phyloP scores from a whole-genome alignment of 2,113 vertebrate genomes.

The Chascanopsetta lugubris region DNA sequence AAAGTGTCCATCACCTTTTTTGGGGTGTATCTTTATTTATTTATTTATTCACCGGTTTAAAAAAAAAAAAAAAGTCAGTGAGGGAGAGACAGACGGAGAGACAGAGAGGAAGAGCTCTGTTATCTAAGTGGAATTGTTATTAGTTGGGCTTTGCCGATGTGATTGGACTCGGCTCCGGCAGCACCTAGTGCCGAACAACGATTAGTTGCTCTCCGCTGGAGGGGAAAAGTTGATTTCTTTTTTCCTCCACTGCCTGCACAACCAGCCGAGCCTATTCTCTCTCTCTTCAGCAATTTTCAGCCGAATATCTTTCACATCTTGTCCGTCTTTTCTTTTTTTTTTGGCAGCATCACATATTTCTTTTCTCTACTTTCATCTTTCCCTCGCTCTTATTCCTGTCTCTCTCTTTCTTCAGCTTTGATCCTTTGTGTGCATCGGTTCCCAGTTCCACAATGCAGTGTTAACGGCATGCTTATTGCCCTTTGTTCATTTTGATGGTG shows the following conservation, averaged over 20 bases:
- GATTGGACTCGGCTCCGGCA: slow-evolving; percentile 65
- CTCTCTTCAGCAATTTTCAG: slow-evolving; percentile 67
- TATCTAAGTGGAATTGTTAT: slow-evolving; percentile 79
- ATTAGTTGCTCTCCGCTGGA: slow-evolving; percentile 78
- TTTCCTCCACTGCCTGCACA: slow-evolving; percentile 57
- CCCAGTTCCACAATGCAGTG: not conserved
- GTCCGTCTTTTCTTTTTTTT: slow-evolving; percentile 63
- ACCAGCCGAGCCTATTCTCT: slow-evolving; percentile 68
- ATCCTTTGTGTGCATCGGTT: slow-evolving; percentile 32
- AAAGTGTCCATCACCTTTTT: slow-evolving; percentile 63
- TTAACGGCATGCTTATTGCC: not conserved
- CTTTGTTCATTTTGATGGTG: not conserved
- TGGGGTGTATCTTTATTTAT: slow-evolving; percentile 28
- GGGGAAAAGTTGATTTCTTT: slow-evolving; percentile 78
- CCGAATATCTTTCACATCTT: slow-evolving; percentile 69
- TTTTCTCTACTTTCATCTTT: slow-evolving; percentile 49
- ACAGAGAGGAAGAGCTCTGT: slow-evolving; percentile 39
- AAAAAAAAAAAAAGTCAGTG: slow-evolving; percentile 40
- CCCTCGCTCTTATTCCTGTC: slow-evolving; percentile 30
- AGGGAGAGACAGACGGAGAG: slow-evolving; percentile 22
- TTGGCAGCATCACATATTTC: slow-evolving; percentile 48
- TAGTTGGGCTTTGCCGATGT: slow-evolving; percentile 62
- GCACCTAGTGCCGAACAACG: slow-evolving; percentile 70
- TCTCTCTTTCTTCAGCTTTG: slow-evolving; percentile 20
- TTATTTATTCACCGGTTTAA: slow-evolving; percentile 56